Evolutionary conservation across 1,140 invertebrate genomes (phyloP), one percentile per base, ranked within the genome.

Genomic region (Semibalanus balanoides): DNA sequence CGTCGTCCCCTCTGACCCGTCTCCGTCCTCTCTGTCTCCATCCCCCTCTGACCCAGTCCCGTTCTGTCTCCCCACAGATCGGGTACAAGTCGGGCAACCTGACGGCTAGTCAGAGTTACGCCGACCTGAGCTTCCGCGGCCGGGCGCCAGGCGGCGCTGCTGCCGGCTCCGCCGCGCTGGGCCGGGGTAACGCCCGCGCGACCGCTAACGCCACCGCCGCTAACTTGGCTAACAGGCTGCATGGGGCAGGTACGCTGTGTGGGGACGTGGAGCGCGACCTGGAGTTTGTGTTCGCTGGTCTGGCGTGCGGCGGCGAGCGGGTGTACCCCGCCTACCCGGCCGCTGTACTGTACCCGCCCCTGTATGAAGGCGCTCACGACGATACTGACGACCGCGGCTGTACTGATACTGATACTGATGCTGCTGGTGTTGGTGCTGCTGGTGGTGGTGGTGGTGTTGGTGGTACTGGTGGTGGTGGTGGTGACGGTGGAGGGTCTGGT

Each of bases 121-220:
- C 76, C 69, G 30, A 76, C 77, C 78, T 79, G 78, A 77, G 77
- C 77, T 76, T 75, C 76, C 74, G 72, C 71, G 73, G 75, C 30
- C 73, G 71, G 76, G 76, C 77, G 73, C 76, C 51, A 70, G 30
- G 74, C 78, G 75, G 70, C 77, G 78, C 74, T 73, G 77, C 75
- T 7, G 30, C 51, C 30, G 70, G 28, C 77, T 76, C 77, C 64
- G 78, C 79, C 73, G 79, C 78, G 31, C 78, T 79, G 25, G 69
- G 43, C 70, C 35, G 35, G 17, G 35, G 35, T 64, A 64, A 64
- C 51, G 3, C 51, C 35, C 35, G 35, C 51, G 22, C 51, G 1
- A 1, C 14, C 51, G 51, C 14, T 19, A 19, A 7, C 51, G 35
- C 35, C 35, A 17, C 35, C 11, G 51, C 51, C 22, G 22, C 51